Percentiles rank a stretch among this genome's conserved stretches.
Conservation (phyloP, 2,888 invertebrate genomes). For the Melitaea athalia region DNA sequence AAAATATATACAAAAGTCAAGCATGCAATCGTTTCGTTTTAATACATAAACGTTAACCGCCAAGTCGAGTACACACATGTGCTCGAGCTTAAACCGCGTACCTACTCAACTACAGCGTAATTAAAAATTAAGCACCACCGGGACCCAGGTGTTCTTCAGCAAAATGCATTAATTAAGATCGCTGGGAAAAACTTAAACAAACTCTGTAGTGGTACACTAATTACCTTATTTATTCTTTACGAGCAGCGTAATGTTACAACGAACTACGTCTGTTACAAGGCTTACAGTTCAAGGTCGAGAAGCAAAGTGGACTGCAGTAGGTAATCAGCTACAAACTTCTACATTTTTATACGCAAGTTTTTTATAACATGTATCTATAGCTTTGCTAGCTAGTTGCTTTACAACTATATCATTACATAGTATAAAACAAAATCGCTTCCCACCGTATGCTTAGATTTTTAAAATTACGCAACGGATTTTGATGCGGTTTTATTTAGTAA, state of each 20-base stretch:
- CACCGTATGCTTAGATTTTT: too few relatives aligned
- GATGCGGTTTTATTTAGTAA: too few relatives aligned
- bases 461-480: too few relatives aligned
- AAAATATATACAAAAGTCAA: not conserved
- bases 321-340: not conserved
- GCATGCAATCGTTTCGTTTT: slow-evolving; percentile 10
- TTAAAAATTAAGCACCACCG: slow-evolving; percentile 60
- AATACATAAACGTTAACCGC: slow-evolving; percentile 20
- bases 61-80: slow-evolving; percentile 34
- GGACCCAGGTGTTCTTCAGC: slow-evolving; percentile 65
- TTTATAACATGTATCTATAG: not conserved
- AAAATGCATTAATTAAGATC: slow-evolving; percentile 71
- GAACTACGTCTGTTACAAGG: slow-evolving; percentile 8
- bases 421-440: too few relatives aligned
- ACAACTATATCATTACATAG: too few relatives aligned
- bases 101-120: slow-evolving; percentile 53
- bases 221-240: slow-evolving; percentile 50
- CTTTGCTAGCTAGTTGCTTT: not conserved
- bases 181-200: slow-evolving; percentile 59
- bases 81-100: slow-evolving; percentile 29
- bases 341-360: not conserved
- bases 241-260: slow-evolving; percentile 8
- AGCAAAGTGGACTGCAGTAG: slow-evolving; percentile 1
- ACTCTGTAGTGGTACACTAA: slow-evolving; percentile 53
- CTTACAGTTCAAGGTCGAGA: slow-evolving; percentile 25